Base-by-base conservation (phyloP, 2,888 invertebrate genomes). In the Iphiclides podalirius region DNA sequence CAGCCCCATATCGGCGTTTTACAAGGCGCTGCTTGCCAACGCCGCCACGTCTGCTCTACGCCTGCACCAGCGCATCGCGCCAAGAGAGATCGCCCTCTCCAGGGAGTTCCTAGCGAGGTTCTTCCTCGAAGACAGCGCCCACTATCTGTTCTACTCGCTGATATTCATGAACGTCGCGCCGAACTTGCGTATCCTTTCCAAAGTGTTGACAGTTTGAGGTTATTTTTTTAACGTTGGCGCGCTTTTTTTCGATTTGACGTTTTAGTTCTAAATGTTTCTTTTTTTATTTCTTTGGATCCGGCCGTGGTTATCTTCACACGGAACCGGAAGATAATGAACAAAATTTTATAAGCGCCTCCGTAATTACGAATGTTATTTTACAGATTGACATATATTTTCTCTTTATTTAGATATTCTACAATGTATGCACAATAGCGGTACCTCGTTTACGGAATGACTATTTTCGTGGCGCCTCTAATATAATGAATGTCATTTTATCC, bases 1-100 rank as follows among this genome's bases (percentile, higher is more conserved):
- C 71, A 87, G 87, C 53, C 72, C 81, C 2, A 60, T 71, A 4
- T 96, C 94, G 71, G 93, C 94, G 38, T 98, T 97, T 83, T 95
- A 95, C 85, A 96, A 98, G 87, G 96, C 96, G 11, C 88, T 99
- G 57, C 90, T 98, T 59, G 95, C 95, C 44, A 97, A 96, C 89
- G 98, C 98, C 9, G 98, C 98, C 3, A 96, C 96, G 2, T 98
- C 97, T 64, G 98, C 98, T 0, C 90, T 99, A 43, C 91, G 99
- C 50, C 90, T 99, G 60, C 98, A 99, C 84, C 98, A 99, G 80
- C 91, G 99, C 54, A 89, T 99, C 61, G 97, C 98, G 13, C 72
- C 87, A 49, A 60, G 75, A 0, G 90, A 92, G 55, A 94, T 98
- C 64, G 91, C 94, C 50, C 88, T 98, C 47, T 95, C 93, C 23